A percentile compares a stretch with the other conserved stretches of the same genome.
phyloP scores from a whole-genome alignment of 2,888 invertebrate genomes.

The Rhingia campestris region DNA sequence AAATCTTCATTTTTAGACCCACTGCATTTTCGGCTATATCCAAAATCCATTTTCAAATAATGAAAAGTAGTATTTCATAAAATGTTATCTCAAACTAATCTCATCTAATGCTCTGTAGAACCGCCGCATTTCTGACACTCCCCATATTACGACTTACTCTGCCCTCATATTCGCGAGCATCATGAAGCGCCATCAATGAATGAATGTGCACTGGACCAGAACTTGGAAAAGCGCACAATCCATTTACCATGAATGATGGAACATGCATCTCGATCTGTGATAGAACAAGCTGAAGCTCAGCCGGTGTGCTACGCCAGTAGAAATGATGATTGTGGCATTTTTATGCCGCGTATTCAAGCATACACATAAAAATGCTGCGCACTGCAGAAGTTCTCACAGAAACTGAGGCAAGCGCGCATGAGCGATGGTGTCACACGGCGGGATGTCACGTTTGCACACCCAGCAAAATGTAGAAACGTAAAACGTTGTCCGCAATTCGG shows the following conservation, averaged over 20 bases:
- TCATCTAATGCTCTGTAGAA: too few relatives aligned
- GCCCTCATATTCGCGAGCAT: not conserved
- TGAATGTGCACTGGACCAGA: not conserved
- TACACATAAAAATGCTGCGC: not conserved
- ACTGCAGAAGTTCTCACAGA: constrained; percentile 25
- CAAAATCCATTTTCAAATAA: too few relatives aligned
- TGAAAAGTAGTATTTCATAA: too few relatives aligned
- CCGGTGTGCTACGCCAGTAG: not conserved
- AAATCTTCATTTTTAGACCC: too few relatives aligned
- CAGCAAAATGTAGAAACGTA: not conserved
- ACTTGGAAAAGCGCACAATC: constrained; percentile 2
- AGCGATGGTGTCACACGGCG: constrained; percentile 61
- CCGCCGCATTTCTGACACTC: too few relatives aligned
- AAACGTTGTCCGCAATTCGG: constrained; percentile 28
- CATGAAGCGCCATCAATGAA: constrained; percentile 9
- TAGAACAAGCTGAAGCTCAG: not conserved
- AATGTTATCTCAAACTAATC: too few relatives aligned
- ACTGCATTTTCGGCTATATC: too few relatives aligned
- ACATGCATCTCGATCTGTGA: constrained; percentile 20
- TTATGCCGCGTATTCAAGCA: not conserved
- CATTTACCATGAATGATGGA: constrained; percentile 12
- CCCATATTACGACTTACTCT: too few relatives aligned
- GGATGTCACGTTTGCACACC: constrained; percentile 55
- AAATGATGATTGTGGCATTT: constrained; percentile 29
- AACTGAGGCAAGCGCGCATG: constrained; percentile 26